A percentile compares a stretch with the other conserved stretches of the same genome.
phyloP scores from a whole-genome alignment of 2,797 vertebrate genomes.

The Sternarchorhynchus goeldii region DNA sequence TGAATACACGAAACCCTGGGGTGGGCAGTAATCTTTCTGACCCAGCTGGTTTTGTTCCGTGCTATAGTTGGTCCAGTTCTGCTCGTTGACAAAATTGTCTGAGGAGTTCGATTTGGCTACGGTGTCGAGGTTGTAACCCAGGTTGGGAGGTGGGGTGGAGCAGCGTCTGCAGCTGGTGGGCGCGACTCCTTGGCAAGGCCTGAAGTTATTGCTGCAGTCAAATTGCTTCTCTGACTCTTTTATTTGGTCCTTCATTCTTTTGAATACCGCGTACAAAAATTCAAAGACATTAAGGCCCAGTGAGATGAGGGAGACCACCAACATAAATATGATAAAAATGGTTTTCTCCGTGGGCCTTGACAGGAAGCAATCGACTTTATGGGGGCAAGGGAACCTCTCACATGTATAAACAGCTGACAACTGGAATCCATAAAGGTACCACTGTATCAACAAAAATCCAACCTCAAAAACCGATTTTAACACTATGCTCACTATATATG shows the following conservation, averaged over 20 bases:
- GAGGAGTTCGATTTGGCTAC: constrained; percentile 85
- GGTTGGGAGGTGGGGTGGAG: constrained; percentile 80
- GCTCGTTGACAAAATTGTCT: constrained; percentile 86
- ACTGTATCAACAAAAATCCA: constrained; percentile 84
- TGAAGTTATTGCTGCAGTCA: constrained; percentile 63
- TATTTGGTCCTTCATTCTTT: constrained; percentile 82
- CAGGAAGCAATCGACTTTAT: constrained; percentile 87
- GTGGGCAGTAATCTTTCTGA: constrained; percentile 74
- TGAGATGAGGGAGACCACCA: constrained; percentile 85
- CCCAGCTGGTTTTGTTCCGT: constrained; percentile 86
- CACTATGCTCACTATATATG: constrained; percentile 84
- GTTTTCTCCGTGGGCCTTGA: constrained; percentile 89
- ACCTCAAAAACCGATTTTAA: constrained; percentile 87
- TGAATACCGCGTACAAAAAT: constrained; percentile 84
- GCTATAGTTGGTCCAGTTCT: constrained; percentile 91
- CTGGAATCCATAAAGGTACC: constrained; percentile 86
- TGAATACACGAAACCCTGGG: constrained; percentile 78
- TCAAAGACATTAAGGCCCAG: constrained; percentile 84
- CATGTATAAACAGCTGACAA: constrained; percentile 82
- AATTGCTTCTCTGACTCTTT: constrained; percentile 76
- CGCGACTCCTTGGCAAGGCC: constrained; percentile 73
- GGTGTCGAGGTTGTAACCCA: constrained; percentile 84
- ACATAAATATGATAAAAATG: constrained; percentile 89
- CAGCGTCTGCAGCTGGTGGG: constrained; percentile 82
- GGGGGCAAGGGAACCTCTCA: constrained; percentile 81